phyloP scores from a whole-genome alignment of 2,797 vertebrate species.

The Squalus acanthias region DNA sequence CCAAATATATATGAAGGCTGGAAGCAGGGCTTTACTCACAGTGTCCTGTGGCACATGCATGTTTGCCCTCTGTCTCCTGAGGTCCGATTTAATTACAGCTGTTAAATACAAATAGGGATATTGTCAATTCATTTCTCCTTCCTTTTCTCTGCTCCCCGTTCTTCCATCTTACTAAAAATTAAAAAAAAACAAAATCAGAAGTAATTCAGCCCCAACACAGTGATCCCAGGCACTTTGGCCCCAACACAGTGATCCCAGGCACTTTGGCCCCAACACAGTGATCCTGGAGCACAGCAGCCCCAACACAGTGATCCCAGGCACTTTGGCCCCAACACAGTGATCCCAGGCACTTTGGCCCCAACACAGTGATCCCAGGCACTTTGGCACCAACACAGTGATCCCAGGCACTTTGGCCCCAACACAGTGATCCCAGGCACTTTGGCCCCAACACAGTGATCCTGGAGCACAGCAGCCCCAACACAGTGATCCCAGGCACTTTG shows the following conservation, averaged over 20 bases:
- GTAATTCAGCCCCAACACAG: not conserved
- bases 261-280: too few relatives aligned
- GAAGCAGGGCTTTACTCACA: slow-evolving; percentile 61
- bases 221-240: not conserved
- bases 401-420: too few relatives aligned
- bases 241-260: too few relatives aligned
- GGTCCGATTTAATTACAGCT: slow-evolving; percentile 84
- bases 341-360: too few relatives aligned
- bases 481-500: too few relatives aligned
- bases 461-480: too few relatives aligned
- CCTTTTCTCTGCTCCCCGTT: not conserved
- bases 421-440: not conserved
- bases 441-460: too few relatives aligned
- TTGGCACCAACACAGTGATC: not conserved
- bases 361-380: not conserved
- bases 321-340: not conserved
- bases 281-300: too few relatives aligned
- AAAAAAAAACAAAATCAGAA: slow-evolving; percentile 27
- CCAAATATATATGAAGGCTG: not conserved
- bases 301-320: too few relatives aligned
- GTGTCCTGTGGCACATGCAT: slow-evolving; percentile 47
- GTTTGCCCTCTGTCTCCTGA: slow-evolving; percentile 80
- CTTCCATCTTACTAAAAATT: not conserved
- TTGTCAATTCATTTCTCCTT: slow-evolving; percentile 16
- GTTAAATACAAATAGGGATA: slow-evolving; percentile 40